These are phyloP conservation scores for Drosophila hydei DNA, from an alignment of 1,140 invertebrate species.

Conservation along the genomic window DNA sequence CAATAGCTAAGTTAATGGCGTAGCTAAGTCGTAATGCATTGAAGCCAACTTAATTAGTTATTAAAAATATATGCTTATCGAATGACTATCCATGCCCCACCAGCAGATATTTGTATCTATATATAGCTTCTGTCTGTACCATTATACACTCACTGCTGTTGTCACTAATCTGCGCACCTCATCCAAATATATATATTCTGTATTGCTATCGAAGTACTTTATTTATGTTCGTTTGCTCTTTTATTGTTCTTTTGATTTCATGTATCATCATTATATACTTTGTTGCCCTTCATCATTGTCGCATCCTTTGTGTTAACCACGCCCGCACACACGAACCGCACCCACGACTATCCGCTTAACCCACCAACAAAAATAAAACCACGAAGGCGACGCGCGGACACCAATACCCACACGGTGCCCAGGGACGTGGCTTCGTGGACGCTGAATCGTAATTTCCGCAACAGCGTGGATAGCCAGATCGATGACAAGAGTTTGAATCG, in stretches of 20 bases:
- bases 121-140: too few species aligned
- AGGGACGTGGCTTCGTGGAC: constrained; percentile 80
- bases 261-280: constrained; percentile 61
- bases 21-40: too few species aligned
- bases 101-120: too few species aligned
- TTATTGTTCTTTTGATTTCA: constrained; percentile 67
- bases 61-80: too few species aligned
- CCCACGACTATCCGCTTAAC: constrained; percentile 29
- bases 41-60: too few species aligned
- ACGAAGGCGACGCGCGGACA: constrained; percentile 72
- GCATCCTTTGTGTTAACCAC: constrained; percentile 67
- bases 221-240: constrained; percentile 55
- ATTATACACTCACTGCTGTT: constrained; percentile 6
- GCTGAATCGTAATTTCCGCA: constrained; percentile 77
- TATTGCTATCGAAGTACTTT: constrained; percentile 24
- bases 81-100: too few species aligned
- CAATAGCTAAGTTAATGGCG: too few species aligned
- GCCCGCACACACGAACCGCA: constrained; percentile 27
- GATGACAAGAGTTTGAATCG: constrained; percentile 74
- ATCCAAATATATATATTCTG: constrained; percentile 2
- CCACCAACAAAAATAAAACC: constrained; percentile 10
- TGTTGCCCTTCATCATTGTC: constrained; percentile 51
- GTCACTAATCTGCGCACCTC: constrained; percentile 32
- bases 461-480: constrained; percentile 79
- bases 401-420: constrained; percentile 71